These are phyloP conservation scores for Tipula lateralis DNA, from an alignment of 2,888 invertebrate species.

Conservation along the genomic window DNA sequence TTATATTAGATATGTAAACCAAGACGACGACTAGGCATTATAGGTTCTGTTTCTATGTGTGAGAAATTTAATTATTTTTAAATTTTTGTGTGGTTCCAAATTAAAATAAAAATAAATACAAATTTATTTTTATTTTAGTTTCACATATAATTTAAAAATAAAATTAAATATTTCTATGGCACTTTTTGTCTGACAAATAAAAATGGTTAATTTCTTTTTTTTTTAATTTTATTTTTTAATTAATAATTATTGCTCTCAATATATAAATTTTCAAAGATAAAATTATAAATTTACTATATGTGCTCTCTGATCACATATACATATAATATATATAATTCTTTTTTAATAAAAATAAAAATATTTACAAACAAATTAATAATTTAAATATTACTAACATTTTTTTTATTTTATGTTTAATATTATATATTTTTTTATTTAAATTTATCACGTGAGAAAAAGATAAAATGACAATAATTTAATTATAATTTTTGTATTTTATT, in stretches of 20 bases:
- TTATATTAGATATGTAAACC: neutral
- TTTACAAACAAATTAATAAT: conserved; percentile 24
- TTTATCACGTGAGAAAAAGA: conserved; percentile 15
- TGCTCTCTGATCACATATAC: conserved; percentile 20
- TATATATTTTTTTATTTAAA: conserved; percentile 3
- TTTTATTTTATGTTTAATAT: neutral
- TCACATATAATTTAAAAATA: conserved; percentile 9
- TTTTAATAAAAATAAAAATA: neutral
- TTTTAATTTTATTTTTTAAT: neutral
- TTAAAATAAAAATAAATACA: neutral
- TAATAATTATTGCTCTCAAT: conserved; percentile 24
- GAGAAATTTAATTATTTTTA: conserved; percentile 15
- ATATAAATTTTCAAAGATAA: neutral
- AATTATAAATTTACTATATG: conserved; percentile 2
- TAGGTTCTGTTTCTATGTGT: neutral
- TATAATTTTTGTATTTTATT: neutral
- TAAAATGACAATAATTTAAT: conserved; percentile 24
- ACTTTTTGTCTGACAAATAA: conserved; percentile 13
- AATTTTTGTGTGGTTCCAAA: conserved; percentile 24
- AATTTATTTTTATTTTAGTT: neutral
- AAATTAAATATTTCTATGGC: neutral
- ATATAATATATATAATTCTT: neutral
- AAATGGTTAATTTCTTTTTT: neutral
- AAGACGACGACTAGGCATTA: neutral
- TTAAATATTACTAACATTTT: conserved; percentile 19